Percentiles rank a stretch among this genome's conserved stretches.
Evolutionary conservation across 2,113 vertebrate genomes (phyloP).

Genomic region (Platycercus adscitus): DNA sequence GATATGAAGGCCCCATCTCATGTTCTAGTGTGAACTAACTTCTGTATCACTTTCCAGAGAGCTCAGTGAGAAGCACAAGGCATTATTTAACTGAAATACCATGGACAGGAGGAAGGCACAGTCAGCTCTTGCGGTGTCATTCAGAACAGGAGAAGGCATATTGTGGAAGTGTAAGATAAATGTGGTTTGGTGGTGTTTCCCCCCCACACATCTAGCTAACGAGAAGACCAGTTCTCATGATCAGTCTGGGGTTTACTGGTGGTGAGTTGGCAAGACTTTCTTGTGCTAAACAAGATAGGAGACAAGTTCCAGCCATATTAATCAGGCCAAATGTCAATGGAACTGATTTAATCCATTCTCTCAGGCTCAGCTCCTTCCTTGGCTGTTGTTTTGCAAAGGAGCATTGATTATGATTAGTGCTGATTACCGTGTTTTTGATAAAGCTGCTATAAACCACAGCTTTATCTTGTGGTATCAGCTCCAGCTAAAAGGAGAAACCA

Average conservation of each 20-base stretch:
- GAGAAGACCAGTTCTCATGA: background rate
- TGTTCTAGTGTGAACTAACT: background rate
- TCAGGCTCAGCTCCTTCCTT: background rate
- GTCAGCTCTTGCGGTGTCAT: background rate
- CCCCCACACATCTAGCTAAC: background rate
- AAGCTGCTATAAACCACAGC: background rate
- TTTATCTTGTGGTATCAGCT: slow-evolving; percentile 13
- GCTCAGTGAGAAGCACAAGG: background rate
- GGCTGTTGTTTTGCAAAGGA: background rate
- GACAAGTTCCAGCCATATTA: background rate
- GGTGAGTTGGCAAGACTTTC: background rate
- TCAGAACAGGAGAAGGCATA: background rate
- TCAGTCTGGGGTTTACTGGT: background rate
- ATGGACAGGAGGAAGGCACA: background rate
- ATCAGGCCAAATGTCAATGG: background rate
- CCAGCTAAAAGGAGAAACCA: background rate
- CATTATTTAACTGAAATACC: background rate
- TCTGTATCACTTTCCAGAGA: background rate
- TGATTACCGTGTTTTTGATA: background rate
- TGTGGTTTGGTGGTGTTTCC: background rate
- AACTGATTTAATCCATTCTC: background rate
- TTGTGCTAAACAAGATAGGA: background rate
- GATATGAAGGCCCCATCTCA: background rate
- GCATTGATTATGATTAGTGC: background rate
- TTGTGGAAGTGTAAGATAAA: background rate